Evolutionary conservation across 2,888 invertebrate species (phyloP).

Genomic region (Leptinotarsa tumamoca): DNA sequence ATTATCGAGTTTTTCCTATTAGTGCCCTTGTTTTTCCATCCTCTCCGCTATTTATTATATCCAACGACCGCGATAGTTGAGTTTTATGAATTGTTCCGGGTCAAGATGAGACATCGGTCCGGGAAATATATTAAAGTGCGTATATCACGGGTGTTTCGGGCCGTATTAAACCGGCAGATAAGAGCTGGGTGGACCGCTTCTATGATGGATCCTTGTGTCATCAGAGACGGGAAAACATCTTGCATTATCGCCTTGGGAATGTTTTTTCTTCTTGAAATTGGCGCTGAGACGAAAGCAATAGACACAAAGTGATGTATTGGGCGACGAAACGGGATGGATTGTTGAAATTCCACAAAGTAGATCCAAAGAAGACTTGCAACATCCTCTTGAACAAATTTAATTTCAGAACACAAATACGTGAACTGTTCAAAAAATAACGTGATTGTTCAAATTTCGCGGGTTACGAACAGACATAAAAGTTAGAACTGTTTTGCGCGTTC

Average conservation of each 20-base stretch:
- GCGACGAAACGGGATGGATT: background rate
- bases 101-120: constrained; percentile 21
- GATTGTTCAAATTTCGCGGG: too few species aligned
- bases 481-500: too few species aligned
- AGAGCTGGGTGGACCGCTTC: constrained; percentile 4
- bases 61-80: background rate
- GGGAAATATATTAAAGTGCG: constrained; percentile 29
- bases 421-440: too few species aligned
- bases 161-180: constrained; percentile 29
- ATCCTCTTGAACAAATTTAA: too few species aligned
- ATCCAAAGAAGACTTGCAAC: too few species aligned
- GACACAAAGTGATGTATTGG: background rate
- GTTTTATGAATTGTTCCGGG: constrained; percentile 16
- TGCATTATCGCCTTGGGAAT: background rate
- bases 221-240: background rate
- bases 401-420: too few species aligned
- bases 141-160: constrained; percentile 26
- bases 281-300: background rate
- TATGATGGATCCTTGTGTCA: constrained; percentile 11
- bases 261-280: background rate
- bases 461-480: too few species aligned
- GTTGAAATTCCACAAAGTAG: too few species aligned
- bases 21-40: constrained; percentile 27
- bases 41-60: constrained; percentile 23
- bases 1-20: constrained; percentile 25